Evolutionary conservation across 2,797 vertebrate genomes (phyloP).

Genomic region (Sebastes baramenuke): DNA sequence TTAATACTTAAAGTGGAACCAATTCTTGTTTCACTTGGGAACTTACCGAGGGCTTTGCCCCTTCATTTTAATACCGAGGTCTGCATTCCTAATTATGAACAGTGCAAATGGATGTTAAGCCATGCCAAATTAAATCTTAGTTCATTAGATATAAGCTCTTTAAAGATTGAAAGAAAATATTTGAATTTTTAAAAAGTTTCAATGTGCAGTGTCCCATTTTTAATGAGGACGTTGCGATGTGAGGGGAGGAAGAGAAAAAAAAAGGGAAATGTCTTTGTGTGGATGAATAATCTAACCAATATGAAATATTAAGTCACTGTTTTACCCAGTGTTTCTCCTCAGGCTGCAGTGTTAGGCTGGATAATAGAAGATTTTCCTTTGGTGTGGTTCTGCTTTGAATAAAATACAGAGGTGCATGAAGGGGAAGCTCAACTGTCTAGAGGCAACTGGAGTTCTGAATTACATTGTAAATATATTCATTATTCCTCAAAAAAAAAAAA

Average conservation of each 20-base stretch:
- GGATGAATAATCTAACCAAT: slow-evolving; percentile 85
- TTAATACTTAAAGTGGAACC: slow-evolving; percentile 86
- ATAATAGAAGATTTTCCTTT: slow-evolving; percentile 83
- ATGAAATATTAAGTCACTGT: slow-evolving; percentile 85
- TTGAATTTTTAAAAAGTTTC: slow-evolving; percentile 84
- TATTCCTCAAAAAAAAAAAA: slow-evolving; percentile 67
- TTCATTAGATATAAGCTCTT: slow-evolving; percentile 86
- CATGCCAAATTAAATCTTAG: slow-evolving; percentile 85
- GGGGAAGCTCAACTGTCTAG: slow-evolving; percentile 81
- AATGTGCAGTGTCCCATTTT: slow-evolving; percentile 83
- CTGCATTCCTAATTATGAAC: slow-evolving; percentile 84
- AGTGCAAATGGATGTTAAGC: slow-evolving; percentile 84
- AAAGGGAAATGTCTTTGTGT: slow-evolving; percentile 78
- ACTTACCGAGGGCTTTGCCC: slow-evolving; percentile 82
- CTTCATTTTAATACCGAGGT: slow-evolving; percentile 82
- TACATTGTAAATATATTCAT: slow-evolving; percentile 84
- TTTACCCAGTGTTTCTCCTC: slow-evolving; percentile 83
- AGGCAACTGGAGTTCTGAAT: slow-evolving; percentile 77
- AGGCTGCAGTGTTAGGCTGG: slow-evolving; percentile 82
- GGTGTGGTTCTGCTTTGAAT: slow-evolving; percentile 82
- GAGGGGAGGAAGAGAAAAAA: slow-evolving; percentile 50
- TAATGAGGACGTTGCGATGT: slow-evolving; percentile 80
- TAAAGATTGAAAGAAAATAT: slow-evolving; percentile 85
- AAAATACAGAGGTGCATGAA: slow-evolving; percentile 83
- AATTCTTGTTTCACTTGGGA: slow-evolving; percentile 85